Conservation (phyloP, 2,888 invertebrate genomes). For the Nomada ferruginata region DNA sequence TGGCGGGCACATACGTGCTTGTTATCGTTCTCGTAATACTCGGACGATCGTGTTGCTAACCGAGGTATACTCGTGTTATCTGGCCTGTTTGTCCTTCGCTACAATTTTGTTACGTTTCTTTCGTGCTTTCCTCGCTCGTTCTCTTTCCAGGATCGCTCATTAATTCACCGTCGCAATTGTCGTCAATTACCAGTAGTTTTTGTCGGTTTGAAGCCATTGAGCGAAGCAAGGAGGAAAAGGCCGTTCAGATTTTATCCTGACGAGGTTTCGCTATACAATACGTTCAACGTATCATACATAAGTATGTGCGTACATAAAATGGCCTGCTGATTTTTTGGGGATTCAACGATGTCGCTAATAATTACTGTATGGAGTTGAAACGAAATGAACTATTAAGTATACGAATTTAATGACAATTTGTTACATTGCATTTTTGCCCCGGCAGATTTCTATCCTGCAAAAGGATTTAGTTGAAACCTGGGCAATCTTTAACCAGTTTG, state of each 20-base stretch:
- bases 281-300: not conserved
- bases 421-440: not conserved
- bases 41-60: constrained; percentile 69
- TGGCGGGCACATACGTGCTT: constrained; percentile 56
- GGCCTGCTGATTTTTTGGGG: not conserved
- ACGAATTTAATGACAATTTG: too few relatives aligned
- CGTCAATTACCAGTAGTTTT: constrained; percentile 4
- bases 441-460: not conserved
- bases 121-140: constrained; percentile 28
- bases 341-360: too few relatives aligned
- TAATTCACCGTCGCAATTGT: constrained; percentile 10
- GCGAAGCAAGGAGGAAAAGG: not conserved
- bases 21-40: constrained; percentile 76
- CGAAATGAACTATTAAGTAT: not conserved
- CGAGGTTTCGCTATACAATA: not conserved
- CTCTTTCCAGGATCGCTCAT: constrained; percentile 9
- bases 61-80: constrained; percentile 73
- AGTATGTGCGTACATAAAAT: not conserved
- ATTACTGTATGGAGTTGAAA: not conserved
- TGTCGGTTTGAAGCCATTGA: not conserved
- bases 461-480: not conserved
- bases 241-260: not conserved
- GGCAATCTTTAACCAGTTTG: not conserved
- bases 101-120: constrained; percentile 59
- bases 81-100: constrained; percentile 58